Evolutionary conservation across 2,888 invertebrate species (phyloP).

Genomic region (Apodemia zela): DNA sequence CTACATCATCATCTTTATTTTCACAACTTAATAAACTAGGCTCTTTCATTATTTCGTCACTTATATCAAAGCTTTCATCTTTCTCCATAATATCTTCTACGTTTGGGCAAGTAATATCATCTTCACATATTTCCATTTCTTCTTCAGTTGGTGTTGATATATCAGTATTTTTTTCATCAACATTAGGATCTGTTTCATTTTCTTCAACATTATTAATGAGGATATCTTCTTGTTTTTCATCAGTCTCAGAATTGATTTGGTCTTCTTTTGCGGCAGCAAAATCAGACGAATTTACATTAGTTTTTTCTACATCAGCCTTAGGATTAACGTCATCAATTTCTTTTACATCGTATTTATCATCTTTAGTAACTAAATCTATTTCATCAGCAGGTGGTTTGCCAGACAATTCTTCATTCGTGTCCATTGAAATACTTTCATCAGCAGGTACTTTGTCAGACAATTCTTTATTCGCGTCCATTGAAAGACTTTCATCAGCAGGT

Average conservation of each 20-base stretch:
- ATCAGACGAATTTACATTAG: neutral
- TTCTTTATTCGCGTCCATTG: too few species aligned
- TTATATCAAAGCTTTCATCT: neutral
- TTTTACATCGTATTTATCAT: neutral
- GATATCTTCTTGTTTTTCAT: neutral
- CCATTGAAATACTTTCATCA: too few species aligned
- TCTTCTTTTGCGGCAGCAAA: neutral
- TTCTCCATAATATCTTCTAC: constrained; percentile 19
- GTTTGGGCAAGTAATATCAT: constrained; percentile 26
- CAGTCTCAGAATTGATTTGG: neutral
- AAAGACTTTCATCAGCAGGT: too few species aligned
- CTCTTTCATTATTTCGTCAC: neutral
- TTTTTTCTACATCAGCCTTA: neutral
- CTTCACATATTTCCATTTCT: constrained; percentile 27
- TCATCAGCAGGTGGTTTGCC: neutral
- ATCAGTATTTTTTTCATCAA: neutral
- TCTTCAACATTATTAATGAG: neutral
- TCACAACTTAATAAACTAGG: neutral
- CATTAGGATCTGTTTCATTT: neutral
- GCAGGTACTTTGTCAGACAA: too few species aligned
- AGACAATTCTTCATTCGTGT: too few species aligned
- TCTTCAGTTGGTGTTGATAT: neutral
- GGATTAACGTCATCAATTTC: neutral
- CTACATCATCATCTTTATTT: constrained; percentile 11
- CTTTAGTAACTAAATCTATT: neutral